Evolutionary conservation across 2,888 invertebrate genomes (phyloP), one percentile per base, ranked within the genome.

Genomic region (Lasioglossum morio): DNA sequence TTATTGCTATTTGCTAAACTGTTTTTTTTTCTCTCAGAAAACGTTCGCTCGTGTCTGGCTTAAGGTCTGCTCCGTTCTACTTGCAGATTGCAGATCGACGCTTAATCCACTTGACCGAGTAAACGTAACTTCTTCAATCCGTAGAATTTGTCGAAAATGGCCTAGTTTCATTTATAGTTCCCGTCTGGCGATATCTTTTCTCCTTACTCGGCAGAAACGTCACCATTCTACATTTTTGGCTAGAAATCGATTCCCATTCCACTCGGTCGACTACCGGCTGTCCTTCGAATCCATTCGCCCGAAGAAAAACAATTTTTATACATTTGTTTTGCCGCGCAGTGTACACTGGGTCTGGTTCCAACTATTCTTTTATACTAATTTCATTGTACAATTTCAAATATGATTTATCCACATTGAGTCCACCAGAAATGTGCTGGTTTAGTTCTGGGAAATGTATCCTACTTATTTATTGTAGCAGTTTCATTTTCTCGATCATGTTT

Each of bases 231-330:
- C 37, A 69, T 23, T 69, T 34, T 37, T 69, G 69, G 69, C 69
- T 34, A 23, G 69, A 23, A 69, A 69, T 69, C 69, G 69, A 69
- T 34, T 37, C 69, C 37, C 69, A 37, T 19, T 37, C 69, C 69
- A 37, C 23, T 37, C 4, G 10, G 23, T 12, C 8, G 19, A 19
- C 19, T 34, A 69, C 23, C 37, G 69, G 37, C 69, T 69, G 69
- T 69, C 69, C 69, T 69, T 23, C 37, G 69, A 69, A 37, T 69
- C 19, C 19, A 37, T 10, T 4, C 23, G 34, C 37, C 34, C 63
- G 69, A 37, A 37, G 69, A 37, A 69, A 69, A 69, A 69, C 69
- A 69, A 37, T 37, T 69, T 69, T 69, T 69, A 69, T 69, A 23
- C 69, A 69, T 66, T 66, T 16, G 37, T 37, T 69, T 69, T 34